Conservation (phyloP, 1,140 invertebrate species). For the Macrostomum lignano region DNA sequence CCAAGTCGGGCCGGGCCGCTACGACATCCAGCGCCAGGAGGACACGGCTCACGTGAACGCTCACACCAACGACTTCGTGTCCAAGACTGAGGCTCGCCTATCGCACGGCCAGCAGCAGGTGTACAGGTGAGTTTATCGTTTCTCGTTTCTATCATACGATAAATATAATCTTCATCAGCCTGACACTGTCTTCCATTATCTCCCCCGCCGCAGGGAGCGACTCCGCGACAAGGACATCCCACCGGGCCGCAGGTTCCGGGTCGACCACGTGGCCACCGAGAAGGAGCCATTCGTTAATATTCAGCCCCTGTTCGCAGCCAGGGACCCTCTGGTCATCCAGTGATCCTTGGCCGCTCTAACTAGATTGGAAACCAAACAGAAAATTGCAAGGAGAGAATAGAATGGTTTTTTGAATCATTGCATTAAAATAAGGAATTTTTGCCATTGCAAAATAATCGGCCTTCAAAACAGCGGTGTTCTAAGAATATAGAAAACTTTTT, state of each 20-base stretch:
- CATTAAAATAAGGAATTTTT: no score
- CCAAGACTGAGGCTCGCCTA: neutral
- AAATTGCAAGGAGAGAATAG: no score
- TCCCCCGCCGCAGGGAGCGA: slow-evolving; percentile 1
- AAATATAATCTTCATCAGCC: neutral
- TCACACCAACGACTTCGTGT: neutral
- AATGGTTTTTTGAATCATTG: no score
- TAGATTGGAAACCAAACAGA: no score
- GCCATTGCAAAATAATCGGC: no score
- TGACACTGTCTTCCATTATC: no score
- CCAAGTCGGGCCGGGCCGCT: slow-evolving; percentile 1
- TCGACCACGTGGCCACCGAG: slow-evolving; percentile 1
- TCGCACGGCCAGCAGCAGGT: neutral
- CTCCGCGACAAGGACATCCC: neutral
- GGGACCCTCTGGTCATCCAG: no score
- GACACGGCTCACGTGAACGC: neutral
- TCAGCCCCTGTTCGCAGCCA: neutral
- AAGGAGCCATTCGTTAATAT: neutral
- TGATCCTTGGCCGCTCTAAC: no score
- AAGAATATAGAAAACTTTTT: no score
- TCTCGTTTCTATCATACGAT: no score
- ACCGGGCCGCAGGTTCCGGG: neutral
- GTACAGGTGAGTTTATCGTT: neutral
- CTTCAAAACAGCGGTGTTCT: no score
- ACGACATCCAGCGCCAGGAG: neutral